Evolutionary conservation across 2,113 vertebrate genomes (phyloP), one percentile per base, ranked within the genome.

Genomic region (Tupaia chinensis): DNA sequence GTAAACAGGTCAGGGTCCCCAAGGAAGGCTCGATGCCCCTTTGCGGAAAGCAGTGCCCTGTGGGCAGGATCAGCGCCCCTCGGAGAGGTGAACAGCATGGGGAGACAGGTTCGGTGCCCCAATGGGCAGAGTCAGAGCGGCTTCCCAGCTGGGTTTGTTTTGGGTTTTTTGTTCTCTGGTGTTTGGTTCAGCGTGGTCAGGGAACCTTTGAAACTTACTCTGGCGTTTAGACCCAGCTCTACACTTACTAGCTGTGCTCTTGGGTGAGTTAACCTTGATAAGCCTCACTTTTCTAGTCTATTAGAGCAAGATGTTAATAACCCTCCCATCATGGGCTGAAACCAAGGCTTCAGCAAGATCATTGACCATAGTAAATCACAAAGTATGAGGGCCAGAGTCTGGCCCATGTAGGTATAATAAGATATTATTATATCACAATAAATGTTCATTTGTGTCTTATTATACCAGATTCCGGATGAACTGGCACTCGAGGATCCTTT

Each of bases 401-500:
- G 44, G 27, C 23, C 77, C 8, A 74, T 16, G 58, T 7, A 76
- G 29, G 73, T 73, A 87, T 14, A 84, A 58, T 32, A 80, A 81
- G 80, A 76, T 79, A 60, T 53, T 80, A 66, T 73, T 65, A 7
- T 68, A 78, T 25, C 80, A 80, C 89, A 83, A 8, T 89, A 89
- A 91, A 70, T 87, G 60, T 58, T 82, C 32, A 19, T 94, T 96
- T 88, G 23, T 81, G 90, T 77, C 94, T 63, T 73, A 90, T 69
- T 94, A 29, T 12, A 56, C 78, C 84, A 70, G 32, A 83, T 93
- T 90, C 63, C 73, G 44, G 73, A 79, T 87, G n/a, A 91, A 60
- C 60, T 77, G 44, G 60, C 83, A 82, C 32, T 15, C 1, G 0
- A 34, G 69, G 83, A 89, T 25, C 76, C 60, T 44, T 82, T 74